Percentiles rank a stretch among this genome's conserved stretches.
phyloP scores from a whole-genome alignment of 2,888 invertebrate genomes.

The Acheta domesticus region DNA sequence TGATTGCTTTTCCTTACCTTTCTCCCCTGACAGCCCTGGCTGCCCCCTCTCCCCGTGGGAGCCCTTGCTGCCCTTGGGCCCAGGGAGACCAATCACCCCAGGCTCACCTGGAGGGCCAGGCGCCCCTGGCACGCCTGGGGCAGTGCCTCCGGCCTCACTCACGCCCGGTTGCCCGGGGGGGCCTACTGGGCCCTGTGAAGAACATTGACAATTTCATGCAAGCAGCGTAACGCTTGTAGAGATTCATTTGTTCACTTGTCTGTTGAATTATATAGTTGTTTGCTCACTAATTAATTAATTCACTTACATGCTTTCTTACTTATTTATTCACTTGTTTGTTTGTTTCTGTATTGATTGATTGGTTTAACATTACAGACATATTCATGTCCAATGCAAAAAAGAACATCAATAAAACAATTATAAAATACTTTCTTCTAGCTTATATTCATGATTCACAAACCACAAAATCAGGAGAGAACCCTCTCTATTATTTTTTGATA shows the following conservation, averaged over 20 bases:
- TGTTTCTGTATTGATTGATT: no score
- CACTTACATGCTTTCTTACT: no score
- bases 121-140: conserved; percentile 42
- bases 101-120: conserved; percentile 49
- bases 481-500: no score
- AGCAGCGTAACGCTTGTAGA: neutral
- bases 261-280: neutral
- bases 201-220: neutral
- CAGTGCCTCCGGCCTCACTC: conserved; percentile 37
- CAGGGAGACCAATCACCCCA: conserved; percentile 46
- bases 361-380: no score
- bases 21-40: conserved; percentile 44
- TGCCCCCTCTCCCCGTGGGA: conserved; percentile 43
- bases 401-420: no score
- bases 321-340: no score
- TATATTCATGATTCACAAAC: no score
- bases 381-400: no score
- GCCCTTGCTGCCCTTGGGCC: conserved; percentile 40
- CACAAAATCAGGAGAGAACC: no score
- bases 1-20: conserved; percentile 38
- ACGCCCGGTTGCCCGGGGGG: conserved; percentile 38
- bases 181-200: conserved; percentile 35
- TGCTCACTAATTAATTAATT: neutral
- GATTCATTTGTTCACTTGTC: neutral
- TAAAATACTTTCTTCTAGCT: no score